These are phyloP conservation scores for Fregetta grallaria DNA, from an alignment of 2,113 vertebrate species.

Conservation along the genomic window DNA sequence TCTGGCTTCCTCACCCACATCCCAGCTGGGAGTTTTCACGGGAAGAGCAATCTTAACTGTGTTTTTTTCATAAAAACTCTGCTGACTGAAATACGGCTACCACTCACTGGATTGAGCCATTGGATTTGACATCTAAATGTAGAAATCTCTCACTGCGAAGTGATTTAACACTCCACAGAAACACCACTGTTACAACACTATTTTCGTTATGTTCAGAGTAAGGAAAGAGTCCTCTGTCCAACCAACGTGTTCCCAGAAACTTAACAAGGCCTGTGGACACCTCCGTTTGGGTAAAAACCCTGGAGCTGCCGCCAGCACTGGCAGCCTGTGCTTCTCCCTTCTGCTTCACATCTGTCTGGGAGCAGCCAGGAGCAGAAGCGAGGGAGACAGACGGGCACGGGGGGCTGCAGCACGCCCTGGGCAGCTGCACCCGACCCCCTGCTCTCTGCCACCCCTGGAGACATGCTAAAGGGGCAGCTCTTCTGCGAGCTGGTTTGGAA, in stretches of 20 bases:
- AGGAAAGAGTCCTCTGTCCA: background rate
- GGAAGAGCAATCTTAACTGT: background rate
- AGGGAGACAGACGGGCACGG: rapidly evolving
- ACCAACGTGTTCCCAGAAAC: background rate
- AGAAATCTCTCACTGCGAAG: background rate
- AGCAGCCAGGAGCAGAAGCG: background rate
- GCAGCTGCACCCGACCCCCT: background rate
- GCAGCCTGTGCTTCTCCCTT: background rate
- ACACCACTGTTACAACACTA: background rate
- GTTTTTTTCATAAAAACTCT: background rate
- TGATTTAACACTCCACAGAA: background rate
- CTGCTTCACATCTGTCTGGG: background rate
- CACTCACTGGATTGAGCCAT: background rate
- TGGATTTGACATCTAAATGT: background rate
- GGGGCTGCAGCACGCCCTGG: background rate
- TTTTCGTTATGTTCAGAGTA: background rate
- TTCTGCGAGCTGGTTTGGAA: background rate
- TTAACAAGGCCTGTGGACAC: background rate
- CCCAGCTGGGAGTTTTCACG: background rate
- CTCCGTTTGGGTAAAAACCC: background rate
- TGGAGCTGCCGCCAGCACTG: background rate
- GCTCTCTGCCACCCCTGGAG: background rate
- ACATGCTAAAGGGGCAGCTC: background rate
- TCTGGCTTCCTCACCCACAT: background rate
- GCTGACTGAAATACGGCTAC: background rate